These are phyloP conservation scores for Ophthalmolycus amberensis DNA, from an alignment of 2,113 vertebrate genomes.

Conservation along the genomic window DNA sequence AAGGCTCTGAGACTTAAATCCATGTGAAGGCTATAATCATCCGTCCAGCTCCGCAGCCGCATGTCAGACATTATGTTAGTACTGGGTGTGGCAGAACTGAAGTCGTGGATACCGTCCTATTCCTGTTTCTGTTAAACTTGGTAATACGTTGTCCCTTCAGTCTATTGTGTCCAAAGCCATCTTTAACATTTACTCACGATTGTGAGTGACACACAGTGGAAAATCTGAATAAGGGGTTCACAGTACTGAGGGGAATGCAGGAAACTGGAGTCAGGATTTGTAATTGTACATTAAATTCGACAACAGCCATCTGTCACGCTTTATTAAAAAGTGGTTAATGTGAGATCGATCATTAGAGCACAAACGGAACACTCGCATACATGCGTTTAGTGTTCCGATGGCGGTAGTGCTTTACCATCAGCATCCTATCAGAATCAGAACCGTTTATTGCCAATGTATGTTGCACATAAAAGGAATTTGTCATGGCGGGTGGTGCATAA, in stretches of 20 bases:
- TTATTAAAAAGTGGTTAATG: background rate
- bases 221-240: no score
- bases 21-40: conserved; percentile 8
- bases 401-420: no score
- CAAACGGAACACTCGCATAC: background rate
- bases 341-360: background rate
- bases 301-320: background rate
- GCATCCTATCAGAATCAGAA: no score
- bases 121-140: background rate
- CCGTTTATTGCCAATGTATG: no score
- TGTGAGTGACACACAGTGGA: no score
- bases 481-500: no score
- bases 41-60: background rate
- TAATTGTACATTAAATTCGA: background rate
- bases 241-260: background rate
- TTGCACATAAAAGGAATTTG: no score
- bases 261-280: background rate
- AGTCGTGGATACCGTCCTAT: background rate
- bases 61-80: background rate
- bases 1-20: background rate
- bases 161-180: background rate
- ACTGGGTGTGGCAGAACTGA: background rate
- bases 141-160: background rate
- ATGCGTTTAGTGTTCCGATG: background rate
- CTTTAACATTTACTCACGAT: background rate